phyloP scores from a whole-genome alignment of 2,797 vertebrate species.

The Lacerta agilis region DNA sequence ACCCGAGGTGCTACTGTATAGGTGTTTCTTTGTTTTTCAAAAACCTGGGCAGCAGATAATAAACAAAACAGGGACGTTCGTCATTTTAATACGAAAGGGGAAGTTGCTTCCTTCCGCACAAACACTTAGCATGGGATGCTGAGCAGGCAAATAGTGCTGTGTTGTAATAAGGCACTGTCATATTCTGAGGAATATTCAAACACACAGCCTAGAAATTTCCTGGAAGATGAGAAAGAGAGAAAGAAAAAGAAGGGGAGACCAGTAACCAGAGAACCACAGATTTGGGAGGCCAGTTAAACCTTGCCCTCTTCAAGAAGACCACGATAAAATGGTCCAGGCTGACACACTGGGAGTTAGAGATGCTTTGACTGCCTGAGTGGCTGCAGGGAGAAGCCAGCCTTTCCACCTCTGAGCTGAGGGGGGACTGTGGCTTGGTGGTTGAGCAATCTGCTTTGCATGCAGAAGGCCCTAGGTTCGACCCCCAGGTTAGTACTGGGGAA shows the following conservation, averaged over 20 bases:
- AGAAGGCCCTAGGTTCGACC: no score
- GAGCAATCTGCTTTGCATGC: no score
- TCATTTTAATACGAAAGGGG: conserved; percentile 7
- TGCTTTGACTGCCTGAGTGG: no score
- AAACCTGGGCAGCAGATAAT: background rate
- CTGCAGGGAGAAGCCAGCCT: no score
- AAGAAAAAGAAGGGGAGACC: no score
- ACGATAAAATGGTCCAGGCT: no score
- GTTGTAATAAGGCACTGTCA: background rate
- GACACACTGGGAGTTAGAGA: no score
- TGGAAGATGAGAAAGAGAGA: background rate
- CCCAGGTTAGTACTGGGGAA: no score
- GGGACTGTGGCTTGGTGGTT: no score
- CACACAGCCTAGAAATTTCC: background rate
- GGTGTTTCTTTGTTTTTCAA: background rate
- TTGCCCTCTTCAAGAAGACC: background rate
- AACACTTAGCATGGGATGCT: background rate
- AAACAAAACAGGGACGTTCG: background rate
- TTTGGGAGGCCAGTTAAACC: background rate
- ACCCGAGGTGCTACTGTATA: no score
- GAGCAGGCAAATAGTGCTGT: background rate
- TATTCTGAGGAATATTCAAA: background rate
- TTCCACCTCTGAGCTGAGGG: no score
- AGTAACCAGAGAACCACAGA: background rate
- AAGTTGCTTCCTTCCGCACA: background rate